These are phyloP conservation scores for Monoplex corrugatus DNA, from an alignment of 2,888 invertebrate species.

Conservation along the genomic window DNA sequence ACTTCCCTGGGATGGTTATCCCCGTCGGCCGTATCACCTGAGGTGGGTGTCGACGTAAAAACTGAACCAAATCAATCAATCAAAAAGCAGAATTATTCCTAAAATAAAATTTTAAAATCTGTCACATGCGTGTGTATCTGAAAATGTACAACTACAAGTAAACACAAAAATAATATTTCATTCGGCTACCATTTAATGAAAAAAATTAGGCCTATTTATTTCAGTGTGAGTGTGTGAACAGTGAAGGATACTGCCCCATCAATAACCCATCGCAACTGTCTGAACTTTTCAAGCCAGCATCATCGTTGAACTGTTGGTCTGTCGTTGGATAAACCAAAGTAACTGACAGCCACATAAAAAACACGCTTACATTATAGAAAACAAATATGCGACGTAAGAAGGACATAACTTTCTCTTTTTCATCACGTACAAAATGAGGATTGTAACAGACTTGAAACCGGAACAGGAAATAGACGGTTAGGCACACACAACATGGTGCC, in stretches of 20 bases:
- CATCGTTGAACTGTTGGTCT: not conserved
- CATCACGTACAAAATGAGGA: not conserved
- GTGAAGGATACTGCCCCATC: slow-evolving; percentile 78
- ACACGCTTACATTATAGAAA: not conserved
- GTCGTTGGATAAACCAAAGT: slow-evolving; percentile 21
- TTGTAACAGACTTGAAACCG: not conserved
- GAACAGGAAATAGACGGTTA: slow-evolving; percentile 9
- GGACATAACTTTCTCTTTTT: not conserved
- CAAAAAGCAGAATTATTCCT: no score
- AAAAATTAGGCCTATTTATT: no score
- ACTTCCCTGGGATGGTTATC: no score
- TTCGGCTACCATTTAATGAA: no score
- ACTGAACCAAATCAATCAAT: no score
- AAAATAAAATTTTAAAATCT: no score
- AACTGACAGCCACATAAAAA: slow-evolving; percentile 30
- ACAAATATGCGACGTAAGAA: not conserved
- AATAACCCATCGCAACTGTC: slow-evolving; percentile 68
- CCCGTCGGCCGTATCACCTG: no score
- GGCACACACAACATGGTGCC: not conserved
- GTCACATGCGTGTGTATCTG: no score
- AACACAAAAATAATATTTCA: no score
- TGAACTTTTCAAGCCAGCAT: not conserved
- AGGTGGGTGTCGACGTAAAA: no score
- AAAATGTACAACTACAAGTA: no score
- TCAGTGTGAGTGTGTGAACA: no score